Evolutionary conservation across 2,888 invertebrate species (phyloP), one percentile per base, ranked within the genome.

Genomic region (Netelia virgata): DNA sequence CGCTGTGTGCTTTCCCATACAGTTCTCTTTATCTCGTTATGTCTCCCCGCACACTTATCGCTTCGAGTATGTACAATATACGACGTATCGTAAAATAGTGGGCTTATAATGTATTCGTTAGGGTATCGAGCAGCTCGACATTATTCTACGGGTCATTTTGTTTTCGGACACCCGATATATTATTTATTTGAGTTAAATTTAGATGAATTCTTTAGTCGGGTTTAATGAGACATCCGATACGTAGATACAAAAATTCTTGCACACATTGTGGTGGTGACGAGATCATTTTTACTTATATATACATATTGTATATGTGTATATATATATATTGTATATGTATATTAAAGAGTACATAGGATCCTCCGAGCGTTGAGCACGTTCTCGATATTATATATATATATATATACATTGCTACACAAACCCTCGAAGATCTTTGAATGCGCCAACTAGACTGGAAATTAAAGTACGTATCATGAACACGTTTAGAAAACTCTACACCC

Each of bases 401-500:
- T 20, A 2, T 16, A 28, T 55, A 28, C n/a, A 66, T 18, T 64
- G 8, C 16, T 43, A 47, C 23, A 23, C n/a, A 18, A 14, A 18
- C 47, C 28, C 69, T n/a, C 61, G 36, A 23, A 20, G 55, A 74
- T 79, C 57, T 57, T 70, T 74, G 53, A 78, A 43, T 78, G 55
- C 68, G 63, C 63, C 74, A 69, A 78, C 83, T 74, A 57, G 74
- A 78, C 55, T 74, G 57, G 61, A 63, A 78, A 83, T 83, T 73
- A 61, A 55, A 74, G 70, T 77, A 28, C 28, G 28, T 28, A 82
- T 79, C 79, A 64, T 70, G 57, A 50, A 70, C 74, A 70, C 69
- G 70, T 75, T 70, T 64, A 64, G 78, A 79, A 74, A 80, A 61
- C 47, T 16, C 43, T 50, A 68, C 50, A 74, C 28, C 70, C 57